These are phyloP conservation scores for Drosophila saltans DNA, from an alignment of 1,140 invertebrate species.

Conservation along the genomic window DNA sequence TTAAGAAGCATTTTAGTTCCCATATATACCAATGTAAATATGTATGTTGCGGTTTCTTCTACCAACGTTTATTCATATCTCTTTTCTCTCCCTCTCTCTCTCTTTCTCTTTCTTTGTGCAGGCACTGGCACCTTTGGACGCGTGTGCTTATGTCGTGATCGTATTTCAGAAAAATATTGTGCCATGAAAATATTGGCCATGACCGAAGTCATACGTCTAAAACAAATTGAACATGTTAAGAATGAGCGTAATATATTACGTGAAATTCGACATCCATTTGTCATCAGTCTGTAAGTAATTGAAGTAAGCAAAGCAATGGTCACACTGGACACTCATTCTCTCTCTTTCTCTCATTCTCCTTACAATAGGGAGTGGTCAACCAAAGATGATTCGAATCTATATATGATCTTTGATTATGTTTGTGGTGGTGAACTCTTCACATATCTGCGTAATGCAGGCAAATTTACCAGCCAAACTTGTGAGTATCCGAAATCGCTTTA, in stretches of 20 bases:
- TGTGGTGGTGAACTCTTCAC: constrained; percentile 98
- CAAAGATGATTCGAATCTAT: constrained; percentile 94
- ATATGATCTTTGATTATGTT: constrained; percentile 97
- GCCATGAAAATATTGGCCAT: constrained; percentile 97
- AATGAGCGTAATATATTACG: constrained; percentile 96
- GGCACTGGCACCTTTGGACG: constrained; percentile 97
- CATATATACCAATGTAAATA: constrained; percentile 1
- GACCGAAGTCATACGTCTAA: constrained; percentile 95
- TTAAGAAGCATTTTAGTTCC: constrained; percentile 28
- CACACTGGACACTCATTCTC: background rate
- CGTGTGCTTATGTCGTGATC: constrained; percentile 93
- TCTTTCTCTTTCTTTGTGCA: constrained; percentile 83
- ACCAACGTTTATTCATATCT: constrained; percentile 14
- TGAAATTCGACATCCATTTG: constrained; percentile 95
- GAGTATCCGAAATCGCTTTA: constrained; percentile 59
- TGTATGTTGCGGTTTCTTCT: constrained; percentile 26
- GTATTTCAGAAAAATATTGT: constrained; percentile 89
- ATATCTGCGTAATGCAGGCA: constrained; percentile 95
- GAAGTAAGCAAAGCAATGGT: background rate
- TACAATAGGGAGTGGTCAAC: constrained; percentile 92
- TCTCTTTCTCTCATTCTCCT: too few relatives aligned
- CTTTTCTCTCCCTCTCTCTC: background rate
- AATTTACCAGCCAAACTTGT: constrained; percentile 93
- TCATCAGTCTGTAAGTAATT: constrained; percentile 95
- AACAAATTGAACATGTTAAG: constrained; percentile 97